Percentiles rank a stretch among this genome's conserved stretches.
Evolutionary conservation across 2,888 invertebrate species (phyloP).

Genomic region (Cryptus armator): DNA sequence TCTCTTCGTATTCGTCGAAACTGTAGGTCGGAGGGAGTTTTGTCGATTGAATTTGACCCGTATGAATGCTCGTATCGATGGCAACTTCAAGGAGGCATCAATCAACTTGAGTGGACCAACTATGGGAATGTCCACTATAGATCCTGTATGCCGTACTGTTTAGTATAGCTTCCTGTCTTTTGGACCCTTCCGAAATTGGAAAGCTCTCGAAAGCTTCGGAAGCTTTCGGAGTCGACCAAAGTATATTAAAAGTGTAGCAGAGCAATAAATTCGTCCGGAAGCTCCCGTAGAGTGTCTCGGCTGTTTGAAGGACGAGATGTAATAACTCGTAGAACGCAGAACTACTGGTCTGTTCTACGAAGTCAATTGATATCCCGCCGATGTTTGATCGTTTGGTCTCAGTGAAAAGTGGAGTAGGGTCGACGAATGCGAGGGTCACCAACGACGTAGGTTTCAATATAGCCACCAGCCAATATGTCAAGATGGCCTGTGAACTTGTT

Average conservation of each 20-base stretch:
- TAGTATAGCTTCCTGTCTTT: not conserved
- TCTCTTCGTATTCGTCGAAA: too few relatives aligned
- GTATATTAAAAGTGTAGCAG: conserved; percentile 51
- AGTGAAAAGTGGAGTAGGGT: not conserved
- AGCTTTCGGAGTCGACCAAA: conserved; percentile 11
- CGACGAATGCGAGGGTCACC: not conserved
- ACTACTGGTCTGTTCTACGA: conserved; percentile 27
- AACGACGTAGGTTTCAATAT: not conserved
- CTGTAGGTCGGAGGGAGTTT: too few relatives aligned
- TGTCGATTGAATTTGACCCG: too few relatives aligned
- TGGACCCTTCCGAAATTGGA: conserved; percentile 46
- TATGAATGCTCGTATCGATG: too few relatives aligned
- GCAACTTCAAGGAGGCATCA: too few relatives aligned
- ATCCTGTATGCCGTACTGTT: not conserved
- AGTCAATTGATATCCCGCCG: conserved; percentile 38
- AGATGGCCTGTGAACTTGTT: not conserved
- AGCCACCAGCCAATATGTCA: not conserved
- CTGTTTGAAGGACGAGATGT: conserved; percentile 13
- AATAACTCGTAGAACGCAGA: conserved; percentile 45
- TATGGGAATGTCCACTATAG: not conserved
- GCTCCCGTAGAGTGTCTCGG: not conserved
- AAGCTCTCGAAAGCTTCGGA: conserved; percentile 42
- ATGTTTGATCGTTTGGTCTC: conserved; percentile 11
- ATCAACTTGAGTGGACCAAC: not conserved
- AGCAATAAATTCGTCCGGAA: not conserved